Base-by-base conservation (phyloP, 2,888 invertebrate species). In the Eustalomyia histrio region DNA sequence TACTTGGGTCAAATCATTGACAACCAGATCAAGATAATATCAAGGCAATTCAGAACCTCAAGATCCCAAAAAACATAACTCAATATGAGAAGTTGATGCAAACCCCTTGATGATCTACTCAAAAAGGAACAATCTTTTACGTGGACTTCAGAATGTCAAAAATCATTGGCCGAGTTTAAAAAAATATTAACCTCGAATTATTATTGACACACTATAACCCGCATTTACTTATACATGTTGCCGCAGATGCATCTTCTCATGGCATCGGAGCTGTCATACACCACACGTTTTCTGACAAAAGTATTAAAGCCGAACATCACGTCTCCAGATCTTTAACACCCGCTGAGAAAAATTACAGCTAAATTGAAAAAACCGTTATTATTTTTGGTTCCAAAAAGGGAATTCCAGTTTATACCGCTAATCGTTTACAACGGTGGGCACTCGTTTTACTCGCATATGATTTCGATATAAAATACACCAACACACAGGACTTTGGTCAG, bases 321-420 rank as follows among this genome's bases (percentile, higher is more conserved):
- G 57, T 64, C 16, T 74, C 79, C 39, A 35, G 69, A 18, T 52
- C 81, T 18, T 68, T 83, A 1, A 75, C 81, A 0, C 33, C 71
- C 7, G 52, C 80, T 10, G 74, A 80, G 53, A 53, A 72, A 39
- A 68, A 74, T 9, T 81, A 82, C 50, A 80, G 78, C 57, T 82
- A 82, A 55, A 80, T 71, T 0, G 76, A 83, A 52, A 83, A 84
- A 89, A 68, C 90, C 91, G 2, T 82, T 91, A 16, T 80, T 83
- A 8, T 91, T 39, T 87, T 91, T 58, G 85, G 85, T 1, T 63
- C 72, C 1, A 85, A 85, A 83, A 78, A 73, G 47, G 85, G 80
- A n/a, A 87, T 83, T n/a, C 87, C 83, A 50, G 82, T 14, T 74
- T 83, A 8, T 21, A 61, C 52, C 17, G 73, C 64, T 2, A 73